Evolutionary conservation across 1,140 invertebrate species (phyloP).

Genomic region (Aphelenchoides besseyi): DNA sequence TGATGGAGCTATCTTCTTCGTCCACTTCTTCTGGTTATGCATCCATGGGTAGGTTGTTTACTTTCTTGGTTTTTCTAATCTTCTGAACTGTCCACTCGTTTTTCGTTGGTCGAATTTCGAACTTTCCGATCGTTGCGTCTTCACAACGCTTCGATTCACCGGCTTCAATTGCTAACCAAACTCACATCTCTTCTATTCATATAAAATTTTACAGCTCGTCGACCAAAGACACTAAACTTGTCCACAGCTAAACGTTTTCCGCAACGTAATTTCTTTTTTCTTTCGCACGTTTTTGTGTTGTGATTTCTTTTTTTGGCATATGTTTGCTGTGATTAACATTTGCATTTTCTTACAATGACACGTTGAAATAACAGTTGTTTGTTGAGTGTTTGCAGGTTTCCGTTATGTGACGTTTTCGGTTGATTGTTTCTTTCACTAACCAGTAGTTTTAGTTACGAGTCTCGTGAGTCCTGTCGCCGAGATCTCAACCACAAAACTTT

Average conservation of each 20-base stretch:
- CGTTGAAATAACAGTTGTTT: no score
- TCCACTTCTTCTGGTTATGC: slow-evolving; percentile 44
- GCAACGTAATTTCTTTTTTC: slow-evolving; percentile 27
- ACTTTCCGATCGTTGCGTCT: slow-evolving; percentile 3
- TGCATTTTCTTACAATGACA: no score
- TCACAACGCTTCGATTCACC: no score
- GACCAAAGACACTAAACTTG: slow-evolving; percentile 20
- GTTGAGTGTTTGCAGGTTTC: no score
- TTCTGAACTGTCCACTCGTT: slow-evolving; percentile 15
- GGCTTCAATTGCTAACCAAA: slow-evolving; percentile 1
- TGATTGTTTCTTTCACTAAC: slow-evolving; percentile 9
- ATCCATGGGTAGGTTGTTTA: slow-evolving; percentile 39
- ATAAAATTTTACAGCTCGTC: neutral
- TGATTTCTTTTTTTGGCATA: slow-evolving; percentile 26
- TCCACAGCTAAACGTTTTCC: slow-evolving; percentile 28
- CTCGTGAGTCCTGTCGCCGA: slow-evolving; percentile 50
- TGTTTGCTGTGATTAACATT: slow-evolving; percentile 7
- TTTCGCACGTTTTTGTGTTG: slow-evolving; percentile 27
- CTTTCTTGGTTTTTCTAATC: slow-evolving; percentile 4
- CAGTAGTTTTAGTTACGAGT: slow-evolving; percentile 48
- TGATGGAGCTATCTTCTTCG: slow-evolving; percentile 34
- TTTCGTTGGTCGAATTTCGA: slow-evolving; percentile 20
- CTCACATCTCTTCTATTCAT: slow-evolving; percentile 20
- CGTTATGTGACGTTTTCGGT: slow-evolving; percentile 12
- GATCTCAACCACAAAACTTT: slow-evolving; percentile 23